phyloP scores from a whole-genome alignment of 1,140 invertebrate genomes.

The Bombus waltoni region DNA sequence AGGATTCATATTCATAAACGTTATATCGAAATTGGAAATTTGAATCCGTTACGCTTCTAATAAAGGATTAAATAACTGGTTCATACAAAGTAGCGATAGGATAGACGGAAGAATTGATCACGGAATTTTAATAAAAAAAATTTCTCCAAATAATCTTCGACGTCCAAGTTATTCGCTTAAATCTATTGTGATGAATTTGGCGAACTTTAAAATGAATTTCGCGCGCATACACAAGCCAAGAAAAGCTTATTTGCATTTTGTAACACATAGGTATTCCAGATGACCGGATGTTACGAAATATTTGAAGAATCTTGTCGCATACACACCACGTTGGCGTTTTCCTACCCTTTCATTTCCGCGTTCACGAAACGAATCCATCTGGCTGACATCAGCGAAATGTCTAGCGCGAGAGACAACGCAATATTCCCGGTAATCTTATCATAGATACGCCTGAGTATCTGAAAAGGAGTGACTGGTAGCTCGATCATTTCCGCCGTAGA shows the following conservation, averaged over 20 bases:
- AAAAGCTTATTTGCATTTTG: not conserved
- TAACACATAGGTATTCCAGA: not conserved
- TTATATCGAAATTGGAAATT: not conserved
- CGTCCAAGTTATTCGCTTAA: not conserved
- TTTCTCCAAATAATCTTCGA: not conserved
- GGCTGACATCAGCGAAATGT: slow-evolving; percentile 46
- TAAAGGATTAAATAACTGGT: not conserved
- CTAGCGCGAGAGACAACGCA: slow-evolving; percentile 28
- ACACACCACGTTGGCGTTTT: slow-evolving; percentile 7
- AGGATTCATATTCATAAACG: not conserved
- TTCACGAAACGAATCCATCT: slow-evolving; percentile 22
- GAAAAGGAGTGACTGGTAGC: slow-evolving; percentile 30
- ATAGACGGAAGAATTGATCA: not conserved
- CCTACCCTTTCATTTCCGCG: slow-evolving; percentile 33
- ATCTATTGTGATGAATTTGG: not conserved
- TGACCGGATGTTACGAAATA: slow-evolving; percentile 3
- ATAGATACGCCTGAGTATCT: slow-evolving; percentile 24
- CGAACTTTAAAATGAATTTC: not conserved
- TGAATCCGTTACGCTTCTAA: not conserved
- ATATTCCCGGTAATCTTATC: slow-evolving; percentile 59
- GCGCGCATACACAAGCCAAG: too few relatives aligned
- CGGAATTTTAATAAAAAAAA: not conserved
- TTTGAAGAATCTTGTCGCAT: not conserved
- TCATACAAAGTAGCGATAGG: not conserved
- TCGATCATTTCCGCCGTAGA: slow-evolving; percentile 38